Evolutionary conservation across 2,113 vertebrate species (phyloP).

Genomic region (Rhombomys opimus): DNA sequence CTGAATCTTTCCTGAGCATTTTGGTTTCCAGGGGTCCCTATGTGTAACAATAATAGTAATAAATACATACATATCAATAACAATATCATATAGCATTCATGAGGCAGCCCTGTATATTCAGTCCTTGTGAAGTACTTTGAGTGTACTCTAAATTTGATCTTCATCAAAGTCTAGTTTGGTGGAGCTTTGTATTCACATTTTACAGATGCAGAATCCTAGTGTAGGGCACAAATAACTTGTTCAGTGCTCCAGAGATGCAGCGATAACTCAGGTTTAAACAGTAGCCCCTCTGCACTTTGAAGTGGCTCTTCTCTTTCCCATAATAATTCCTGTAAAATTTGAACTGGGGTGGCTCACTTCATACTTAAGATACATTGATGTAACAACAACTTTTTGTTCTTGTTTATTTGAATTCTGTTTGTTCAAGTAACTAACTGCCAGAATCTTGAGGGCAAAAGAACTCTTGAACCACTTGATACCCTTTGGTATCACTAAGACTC

Average conservation of each 20-base stretch:
- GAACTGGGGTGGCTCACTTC: background rate
- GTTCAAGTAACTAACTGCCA: background rate
- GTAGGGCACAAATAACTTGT: background rate
- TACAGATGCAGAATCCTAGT: background rate
- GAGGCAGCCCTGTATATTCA: background rate
- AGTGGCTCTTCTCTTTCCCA: background rate
- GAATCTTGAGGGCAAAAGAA: background rate
- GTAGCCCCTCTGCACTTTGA: background rate
- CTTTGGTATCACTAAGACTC: background rate
- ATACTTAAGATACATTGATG: background rate
- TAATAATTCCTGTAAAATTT: background rate
- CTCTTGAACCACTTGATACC: background rate
- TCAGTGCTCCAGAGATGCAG: background rate
- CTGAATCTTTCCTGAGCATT: background rate
- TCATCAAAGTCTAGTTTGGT: background rate
- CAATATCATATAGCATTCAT: background rate
- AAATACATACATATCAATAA: background rate
- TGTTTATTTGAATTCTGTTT: background rate
- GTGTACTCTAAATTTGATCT: background rate
- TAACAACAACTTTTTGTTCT: background rate
- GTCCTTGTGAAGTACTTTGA: background rate
- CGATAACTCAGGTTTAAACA: background rate
- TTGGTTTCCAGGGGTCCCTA: background rate
- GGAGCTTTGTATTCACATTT: constrained; percentile 17
- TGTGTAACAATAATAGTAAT: background rate